Evolutionary conservation across 2,888 invertebrate genomes (phyloP).

Genomic region (Muscina levida): DNA sequence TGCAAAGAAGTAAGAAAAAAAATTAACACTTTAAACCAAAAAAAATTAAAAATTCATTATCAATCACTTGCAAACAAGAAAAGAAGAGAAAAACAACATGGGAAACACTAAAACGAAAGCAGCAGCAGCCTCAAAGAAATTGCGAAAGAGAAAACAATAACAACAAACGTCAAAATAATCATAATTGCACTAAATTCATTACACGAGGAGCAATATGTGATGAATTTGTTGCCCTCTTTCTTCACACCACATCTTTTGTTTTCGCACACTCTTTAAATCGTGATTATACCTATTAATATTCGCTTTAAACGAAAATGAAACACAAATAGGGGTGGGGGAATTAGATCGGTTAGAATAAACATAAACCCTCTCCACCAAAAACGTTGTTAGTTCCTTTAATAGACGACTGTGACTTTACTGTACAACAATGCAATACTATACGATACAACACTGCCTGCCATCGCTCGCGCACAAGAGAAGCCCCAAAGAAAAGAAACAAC

Average conservation of each 20-base stretch:
- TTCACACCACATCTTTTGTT: background rate
- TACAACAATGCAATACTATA: slow-evolving; percentile 22
- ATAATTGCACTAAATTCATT: slow-evolving; percentile 20
- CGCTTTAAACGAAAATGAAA: slow-evolving; percentile 6
- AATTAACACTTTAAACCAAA: slow-evolving; percentile 12
- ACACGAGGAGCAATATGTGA: background rate
- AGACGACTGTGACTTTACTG: slow-evolving; percentile 36
- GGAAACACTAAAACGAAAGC: background rate
- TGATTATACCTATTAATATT: slow-evolving; percentile 8
- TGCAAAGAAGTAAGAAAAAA: background rate
- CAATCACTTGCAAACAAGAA: slow-evolving; percentile 15
- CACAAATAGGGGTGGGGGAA: background rate
- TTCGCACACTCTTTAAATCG: slow-evolving; percentile 10
- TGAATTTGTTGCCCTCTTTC: too few relatives aligned
- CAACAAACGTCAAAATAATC: slow-evolving; percentile 21
- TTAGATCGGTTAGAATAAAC: slow-evolving; percentile 24
- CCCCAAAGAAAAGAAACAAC: slow-evolving; percentile 41
- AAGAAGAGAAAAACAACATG: background rate
- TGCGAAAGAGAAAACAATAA: background rate
- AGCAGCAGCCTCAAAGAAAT: background rate
- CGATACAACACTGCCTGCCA: slow-evolving; percentile 18
- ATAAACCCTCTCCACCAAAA: slow-evolving; percentile 49
- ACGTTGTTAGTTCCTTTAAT: slow-evolving; percentile 18
- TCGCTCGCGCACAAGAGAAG: slow-evolving; percentile 35
- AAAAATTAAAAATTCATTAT: background rate